phyloP scores from a whole-genome alignment of 2,113 vertebrate genomes.

The Sialia sialis region DNA sequence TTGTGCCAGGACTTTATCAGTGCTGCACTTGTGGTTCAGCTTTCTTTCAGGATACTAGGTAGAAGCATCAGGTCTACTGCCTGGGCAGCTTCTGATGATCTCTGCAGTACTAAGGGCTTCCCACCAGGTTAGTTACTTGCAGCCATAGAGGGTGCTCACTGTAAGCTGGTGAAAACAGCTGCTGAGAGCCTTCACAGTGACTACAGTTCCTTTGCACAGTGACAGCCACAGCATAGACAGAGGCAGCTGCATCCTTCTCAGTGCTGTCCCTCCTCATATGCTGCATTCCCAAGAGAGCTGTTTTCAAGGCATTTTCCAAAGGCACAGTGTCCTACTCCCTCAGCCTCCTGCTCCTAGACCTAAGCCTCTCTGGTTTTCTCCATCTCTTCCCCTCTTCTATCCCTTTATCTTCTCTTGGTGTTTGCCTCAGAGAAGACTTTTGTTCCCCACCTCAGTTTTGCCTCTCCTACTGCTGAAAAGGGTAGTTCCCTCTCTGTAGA shows the following conservation, averaged over 20 bases:
- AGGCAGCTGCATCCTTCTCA: not conserved
- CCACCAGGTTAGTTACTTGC: not conserved
- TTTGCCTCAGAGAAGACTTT: not conserved
- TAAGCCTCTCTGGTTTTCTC: not conserved
- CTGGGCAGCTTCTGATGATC: not conserved
- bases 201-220: not conserved
- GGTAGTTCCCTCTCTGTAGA: not conserved
- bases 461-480: not conserved
- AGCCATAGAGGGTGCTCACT: not conserved
- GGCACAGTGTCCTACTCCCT: not conserved
- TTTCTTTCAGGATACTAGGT: not conserved
- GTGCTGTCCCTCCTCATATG: not conserved
- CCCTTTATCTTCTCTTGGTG: not conserved
- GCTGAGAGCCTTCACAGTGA: not conserved
- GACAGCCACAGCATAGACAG: not conserved
- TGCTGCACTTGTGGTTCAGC: not conserved
- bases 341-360: not conserved
- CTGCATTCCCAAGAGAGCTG: not conserved
- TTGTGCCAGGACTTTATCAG: not conserved
- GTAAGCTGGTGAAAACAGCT: not conserved
- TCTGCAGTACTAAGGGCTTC: not conserved
- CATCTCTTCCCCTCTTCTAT: not conserved
- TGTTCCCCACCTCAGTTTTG: not conserved
- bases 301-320: not conserved
- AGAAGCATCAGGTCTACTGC: not conserved